Percentiles rank a stretch among this genome's conserved stretches.
Conservation (phyloP, 2,113 vertebrate species). For the Picathartes gymnocephalus region DNA sequence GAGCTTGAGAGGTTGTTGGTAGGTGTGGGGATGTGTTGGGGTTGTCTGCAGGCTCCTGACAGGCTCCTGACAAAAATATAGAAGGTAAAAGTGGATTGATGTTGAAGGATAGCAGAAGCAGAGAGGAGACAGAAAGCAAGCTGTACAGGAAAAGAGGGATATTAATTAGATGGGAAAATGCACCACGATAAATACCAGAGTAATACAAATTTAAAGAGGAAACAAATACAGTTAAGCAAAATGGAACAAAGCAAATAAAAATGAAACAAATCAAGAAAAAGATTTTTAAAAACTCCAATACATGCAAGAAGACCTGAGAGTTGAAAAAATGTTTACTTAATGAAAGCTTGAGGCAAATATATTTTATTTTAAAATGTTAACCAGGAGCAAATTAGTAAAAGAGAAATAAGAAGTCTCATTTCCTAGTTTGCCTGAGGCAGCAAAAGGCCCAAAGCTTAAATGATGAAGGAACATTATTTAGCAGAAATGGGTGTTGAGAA, state of each 20-base stretch:
- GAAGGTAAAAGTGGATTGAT: background rate
- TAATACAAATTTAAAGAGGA: background rate
- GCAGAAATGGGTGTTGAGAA: background rate
- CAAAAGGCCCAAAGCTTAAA: background rate
- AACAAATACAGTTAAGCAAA: background rate
- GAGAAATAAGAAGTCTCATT: background rate
- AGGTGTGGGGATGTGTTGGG: background rate
- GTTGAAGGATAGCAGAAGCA: background rate
- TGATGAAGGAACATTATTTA: background rate
- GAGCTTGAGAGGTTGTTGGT: background rate
- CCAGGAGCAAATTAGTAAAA: background rate
- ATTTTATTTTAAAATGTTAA: background rate
- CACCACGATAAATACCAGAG: background rate
- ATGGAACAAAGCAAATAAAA: background rate
- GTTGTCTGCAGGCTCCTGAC: too few species aligned
- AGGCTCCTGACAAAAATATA: background rate
- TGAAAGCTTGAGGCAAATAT: background rate
- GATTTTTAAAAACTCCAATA: fast-evolving
- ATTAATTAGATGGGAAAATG: background rate
- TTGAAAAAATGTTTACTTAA: background rate
- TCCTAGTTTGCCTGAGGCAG: background rate
- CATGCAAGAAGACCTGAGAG: background rate
- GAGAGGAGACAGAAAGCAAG: background rate
- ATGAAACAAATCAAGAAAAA: background rate
- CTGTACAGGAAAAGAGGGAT: background rate